These are phyloP conservation scores for Speoplatyrhinus poulsoni DNA, from an alignment of 2,113 vertebrate genomes.

Conservation along the genomic window DNA sequence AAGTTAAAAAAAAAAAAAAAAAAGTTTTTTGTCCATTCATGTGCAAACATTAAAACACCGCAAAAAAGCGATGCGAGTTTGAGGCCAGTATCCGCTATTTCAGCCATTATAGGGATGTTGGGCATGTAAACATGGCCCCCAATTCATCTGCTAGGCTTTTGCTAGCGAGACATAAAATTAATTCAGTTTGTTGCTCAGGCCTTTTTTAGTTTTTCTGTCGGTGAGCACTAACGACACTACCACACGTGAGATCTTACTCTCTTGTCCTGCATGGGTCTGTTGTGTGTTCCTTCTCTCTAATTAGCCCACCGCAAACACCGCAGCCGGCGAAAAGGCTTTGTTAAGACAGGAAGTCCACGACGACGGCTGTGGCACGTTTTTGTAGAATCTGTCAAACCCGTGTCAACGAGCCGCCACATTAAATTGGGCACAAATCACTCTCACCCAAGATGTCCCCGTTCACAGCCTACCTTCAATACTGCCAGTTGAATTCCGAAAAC, in stretches of 20 bases:
- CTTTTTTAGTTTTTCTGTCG: constrained; percentile 25
- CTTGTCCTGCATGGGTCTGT: too few species aligned
- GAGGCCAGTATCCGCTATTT: not conserved
- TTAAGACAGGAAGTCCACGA: constrained; percentile 55
- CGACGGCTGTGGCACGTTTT: constrained; percentile 33
- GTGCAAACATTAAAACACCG: not conserved
- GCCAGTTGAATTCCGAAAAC: constrained; percentile 43
- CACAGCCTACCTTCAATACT: constrained; percentile 28
- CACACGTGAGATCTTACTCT: constrained; percentile 1
- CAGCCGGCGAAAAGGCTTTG: constrained; percentile 31
- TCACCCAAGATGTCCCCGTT: constrained; percentile 34
- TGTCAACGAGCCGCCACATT: constrained; percentile 44
- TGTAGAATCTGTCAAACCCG: constrained; percentile 65
- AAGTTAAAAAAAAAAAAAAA: not conserved
- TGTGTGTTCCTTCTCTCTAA: constrained; percentile 41
- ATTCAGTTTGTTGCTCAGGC: constrained; percentile 7
- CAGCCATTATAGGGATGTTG: not conserved
- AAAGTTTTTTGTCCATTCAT: not conserved
- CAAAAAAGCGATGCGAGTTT: not conserved
- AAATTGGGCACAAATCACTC: constrained; percentile 66
- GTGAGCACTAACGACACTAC: constrained; percentile 17
- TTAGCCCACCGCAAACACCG: constrained; percentile 35
- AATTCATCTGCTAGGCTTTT: constrained; percentile 20
- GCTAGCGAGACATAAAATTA: too few species aligned
- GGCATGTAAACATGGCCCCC: not conserved